Conservation (phyloP, 2,888 invertebrate species). For the Caenorhabditis macrosperma region DNA sequence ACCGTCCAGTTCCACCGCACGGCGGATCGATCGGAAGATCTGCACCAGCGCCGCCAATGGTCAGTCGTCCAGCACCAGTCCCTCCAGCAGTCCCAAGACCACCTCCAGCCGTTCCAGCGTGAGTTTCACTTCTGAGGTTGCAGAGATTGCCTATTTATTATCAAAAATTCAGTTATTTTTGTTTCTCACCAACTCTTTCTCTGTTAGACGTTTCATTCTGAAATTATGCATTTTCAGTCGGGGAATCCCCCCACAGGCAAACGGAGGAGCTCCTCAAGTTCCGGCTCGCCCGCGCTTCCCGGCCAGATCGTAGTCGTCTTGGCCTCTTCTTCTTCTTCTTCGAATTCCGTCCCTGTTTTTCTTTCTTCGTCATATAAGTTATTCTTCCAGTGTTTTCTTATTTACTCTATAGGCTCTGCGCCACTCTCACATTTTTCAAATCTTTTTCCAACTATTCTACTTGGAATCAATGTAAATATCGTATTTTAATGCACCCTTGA, state of each 20-base stretch:
- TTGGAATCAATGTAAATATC: too few species aligned
- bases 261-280: slow-evolving; percentile 43
- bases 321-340: too few species aligned
- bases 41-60: slow-evolving; percentile 53
- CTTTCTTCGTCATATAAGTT: background rate
- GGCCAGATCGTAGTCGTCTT: background rate
- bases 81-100: slow-evolving; percentile 33
- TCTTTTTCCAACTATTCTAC: too few species aligned
- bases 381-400: background rate
- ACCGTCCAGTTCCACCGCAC: slow-evolving; percentile 46
- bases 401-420: too few species aligned
- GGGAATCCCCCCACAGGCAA: slow-evolving; percentile 50
- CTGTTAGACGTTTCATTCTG: background rate
- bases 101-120: slow-evolving; percentile 69
- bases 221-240: slow-evolving; percentile 32
- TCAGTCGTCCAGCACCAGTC: slow-evolving; percentile 54
- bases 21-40: slow-evolving; percentile 58
- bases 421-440: too few species aligned
- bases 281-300: slow-evolving; percentile 51
- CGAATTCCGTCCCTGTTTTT: background rate
- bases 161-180: background rate
- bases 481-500: too few species aligned
- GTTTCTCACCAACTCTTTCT: background rate
- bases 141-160: too few species aligned
- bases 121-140: slow-evolving; percentile 47